Evolutionary conservation across 2,888 invertebrate species (phyloP).

Genomic region (Cacoxenus indagator): DNA sequence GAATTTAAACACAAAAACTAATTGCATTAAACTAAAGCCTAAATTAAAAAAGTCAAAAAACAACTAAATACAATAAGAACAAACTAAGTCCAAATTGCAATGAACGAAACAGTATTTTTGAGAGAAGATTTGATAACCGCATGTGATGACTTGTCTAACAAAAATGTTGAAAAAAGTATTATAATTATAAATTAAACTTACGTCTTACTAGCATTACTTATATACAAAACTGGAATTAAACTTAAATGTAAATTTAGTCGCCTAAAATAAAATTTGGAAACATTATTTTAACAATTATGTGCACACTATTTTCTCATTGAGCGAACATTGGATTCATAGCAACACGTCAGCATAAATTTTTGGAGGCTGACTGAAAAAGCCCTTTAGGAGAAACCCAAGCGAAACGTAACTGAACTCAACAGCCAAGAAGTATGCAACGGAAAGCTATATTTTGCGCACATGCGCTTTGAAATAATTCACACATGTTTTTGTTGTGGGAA

Average conservation of each 20-base stretch:
- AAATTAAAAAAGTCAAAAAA: constrained; percentile 29
- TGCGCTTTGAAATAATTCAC: constrained; percentile 36
- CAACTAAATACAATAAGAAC: constrained; percentile 23
- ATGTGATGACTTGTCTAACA: constrained; percentile 23
- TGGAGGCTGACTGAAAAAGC: constrained; percentile 32
- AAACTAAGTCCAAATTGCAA: constrained; percentile 24
- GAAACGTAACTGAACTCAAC: background rate
- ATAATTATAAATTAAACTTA: background rate
- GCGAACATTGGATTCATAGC: too few relatives aligned
- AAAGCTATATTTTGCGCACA: constrained; percentile 23
- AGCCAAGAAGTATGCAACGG: background rate
- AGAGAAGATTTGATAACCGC: constrained; percentile 3
- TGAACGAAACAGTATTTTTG: constrained; percentile 6
- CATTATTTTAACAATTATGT: background rate
- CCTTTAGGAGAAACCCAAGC: background rate
- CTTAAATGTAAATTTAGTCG: constrained; percentile 38
- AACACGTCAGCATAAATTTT: too few relatives aligned
- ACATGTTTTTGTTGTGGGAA: constrained; percentile 24
- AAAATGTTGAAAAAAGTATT: constrained; percentile 12
- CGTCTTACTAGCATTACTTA: background rate
- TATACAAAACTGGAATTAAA: background rate
- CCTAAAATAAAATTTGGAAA: constrained; percentile 43
- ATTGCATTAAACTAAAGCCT: constrained; percentile 18
- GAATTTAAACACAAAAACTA: constrained; percentile 10
- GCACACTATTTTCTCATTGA: background rate